Percentiles rank a stretch among this genome's conserved stretches.
Evolutionary conservation across 2,113 vertebrate species (phyloP).

Genomic region (Brachypodius melanocephalos): DNA sequence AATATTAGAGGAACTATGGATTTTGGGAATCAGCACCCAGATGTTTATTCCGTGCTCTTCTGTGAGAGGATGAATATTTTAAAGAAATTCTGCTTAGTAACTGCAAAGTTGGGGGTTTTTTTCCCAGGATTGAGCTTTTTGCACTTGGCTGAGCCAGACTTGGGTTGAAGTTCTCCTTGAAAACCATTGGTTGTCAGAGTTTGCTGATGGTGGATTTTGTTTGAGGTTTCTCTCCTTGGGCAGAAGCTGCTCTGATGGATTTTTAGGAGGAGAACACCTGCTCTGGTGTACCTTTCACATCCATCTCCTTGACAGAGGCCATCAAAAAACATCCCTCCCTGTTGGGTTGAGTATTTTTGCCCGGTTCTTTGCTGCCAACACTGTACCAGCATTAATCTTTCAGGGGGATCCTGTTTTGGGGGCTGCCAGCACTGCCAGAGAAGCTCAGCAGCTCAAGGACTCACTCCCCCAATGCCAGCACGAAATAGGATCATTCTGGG

Average conservation of each 20-base stretch:
- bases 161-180: not conserved
- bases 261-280: not conserved
- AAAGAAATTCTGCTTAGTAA: not conserved
- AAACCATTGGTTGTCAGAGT: not conserved
- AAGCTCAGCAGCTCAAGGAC: not conserved
- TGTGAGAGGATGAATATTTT: not conserved
- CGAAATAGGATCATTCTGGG: not conserved
- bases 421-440: not conserved
- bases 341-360: not conserved
- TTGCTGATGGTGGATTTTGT: not conserved
- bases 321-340: not conserved
- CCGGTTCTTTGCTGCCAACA: not conserved
- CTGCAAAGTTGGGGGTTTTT: not conserved
- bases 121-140: not conserved
- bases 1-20: not conserved
- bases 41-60: not conserved
- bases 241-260: not conserved
- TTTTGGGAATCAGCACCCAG: not conserved
- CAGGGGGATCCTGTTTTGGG: not conserved
- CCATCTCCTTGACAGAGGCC: not conserved
- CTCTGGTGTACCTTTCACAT: not conserved
- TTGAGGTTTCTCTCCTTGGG: not conserved
- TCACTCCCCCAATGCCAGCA: not conserved
- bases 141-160: not conserved
- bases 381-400: not conserved